A percentile compares a stretch with the other conserved stretches of the same genome.
phyloP scores from a whole-genome alignment of 2,797 vertebrate genomes.

The Smutsia temminckii region DNA sequence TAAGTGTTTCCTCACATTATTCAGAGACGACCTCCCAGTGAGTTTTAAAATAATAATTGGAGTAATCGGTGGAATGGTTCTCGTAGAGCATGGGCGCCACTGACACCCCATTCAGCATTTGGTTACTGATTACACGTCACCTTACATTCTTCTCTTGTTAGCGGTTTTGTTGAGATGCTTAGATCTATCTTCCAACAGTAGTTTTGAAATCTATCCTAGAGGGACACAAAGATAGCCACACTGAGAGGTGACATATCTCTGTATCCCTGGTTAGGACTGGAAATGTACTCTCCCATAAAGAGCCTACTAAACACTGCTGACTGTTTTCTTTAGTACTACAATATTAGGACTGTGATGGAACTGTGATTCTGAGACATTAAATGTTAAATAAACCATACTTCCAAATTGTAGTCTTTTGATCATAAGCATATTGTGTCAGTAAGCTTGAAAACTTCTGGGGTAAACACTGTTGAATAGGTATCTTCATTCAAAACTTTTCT shows the following conservation, averaged over 20 bases:
- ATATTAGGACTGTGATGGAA: not conserved
- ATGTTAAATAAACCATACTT: not conserved
- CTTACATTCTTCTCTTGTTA: not conserved
- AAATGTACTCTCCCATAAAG: not conserved
- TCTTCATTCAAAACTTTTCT: not conserved
- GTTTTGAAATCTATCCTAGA: not conserved
- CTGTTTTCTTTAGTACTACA: not conserved
- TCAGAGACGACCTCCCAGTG: not conserved
- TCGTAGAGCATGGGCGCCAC: fast-evolving
- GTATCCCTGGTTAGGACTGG: not conserved
- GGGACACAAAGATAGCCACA: not conserved
- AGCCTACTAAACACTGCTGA: not conserved
- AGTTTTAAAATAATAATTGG: not conserved
- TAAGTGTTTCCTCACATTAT: not conserved
- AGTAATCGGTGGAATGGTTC: not conserved
- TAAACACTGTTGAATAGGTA: not conserved
- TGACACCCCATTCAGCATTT: not conserved
- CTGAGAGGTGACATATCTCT: not conserved
- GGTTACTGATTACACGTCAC: not conserved
- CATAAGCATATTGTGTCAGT: not conserved
- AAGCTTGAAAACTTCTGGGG: not conserved
- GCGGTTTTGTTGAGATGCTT: not conserved
- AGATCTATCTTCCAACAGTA: not conserved
- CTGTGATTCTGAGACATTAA: not conserved
- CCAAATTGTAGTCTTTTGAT: not conserved